A percentile compares a stretch with the other conserved stretches of the same genome.
phyloP scores from a whole-genome alignment of 2,888 invertebrate species.

The Andrena chrysosceles region DNA sequence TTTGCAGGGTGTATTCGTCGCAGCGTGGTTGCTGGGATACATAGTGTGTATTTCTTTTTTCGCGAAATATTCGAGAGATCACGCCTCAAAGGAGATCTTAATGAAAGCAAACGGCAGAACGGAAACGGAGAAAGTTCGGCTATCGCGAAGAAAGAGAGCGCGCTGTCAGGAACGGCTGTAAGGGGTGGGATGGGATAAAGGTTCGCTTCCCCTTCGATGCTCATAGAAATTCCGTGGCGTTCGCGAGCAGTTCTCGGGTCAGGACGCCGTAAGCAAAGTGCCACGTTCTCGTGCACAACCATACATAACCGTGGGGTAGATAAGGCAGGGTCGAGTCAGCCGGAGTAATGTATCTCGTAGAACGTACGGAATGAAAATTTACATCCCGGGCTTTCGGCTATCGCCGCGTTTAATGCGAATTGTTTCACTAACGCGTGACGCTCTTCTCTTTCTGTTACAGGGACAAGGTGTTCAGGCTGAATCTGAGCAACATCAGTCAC shows the following conservation, averaged over 20 bases:
- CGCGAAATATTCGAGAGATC: conserved; percentile 36
- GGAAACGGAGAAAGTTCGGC: conserved; percentile 58
- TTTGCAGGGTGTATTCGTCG: too few species aligned
- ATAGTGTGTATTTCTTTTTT: background rate
- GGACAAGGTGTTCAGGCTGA: conserved; percentile 93
- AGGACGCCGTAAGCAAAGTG: conserved; percentile 69
- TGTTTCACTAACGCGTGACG: conserved; percentile 26
- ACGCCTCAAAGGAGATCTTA: conserved; percentile 64
- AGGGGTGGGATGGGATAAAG: conserved; percentile 12
- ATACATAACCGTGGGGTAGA: conserved; percentile 73
- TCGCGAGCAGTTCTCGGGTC: conserved; percentile 65
- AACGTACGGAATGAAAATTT: conserved; percentile 68
- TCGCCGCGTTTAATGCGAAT: conserved; percentile 53
- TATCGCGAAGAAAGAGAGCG: conserved; percentile 35
- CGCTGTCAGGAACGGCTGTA: conserved; percentile 20
- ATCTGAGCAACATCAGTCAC: conserved; percentile 94
- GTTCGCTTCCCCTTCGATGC: conserved; percentile 52
- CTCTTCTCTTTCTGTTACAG: conserved; percentile 87
- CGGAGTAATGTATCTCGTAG: conserved; percentile 63
- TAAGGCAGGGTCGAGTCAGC: conserved; percentile 64
- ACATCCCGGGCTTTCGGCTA: conserved; percentile 48
- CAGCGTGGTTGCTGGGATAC: too few species aligned
- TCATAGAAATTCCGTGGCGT: conserved; percentile 76
- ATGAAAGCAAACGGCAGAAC: conserved; percentile 63
- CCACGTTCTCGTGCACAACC: conserved; percentile 59